phyloP scores from a whole-genome alignment of 1,140 invertebrate species.

The Pachypsylla venusta region DNA sequence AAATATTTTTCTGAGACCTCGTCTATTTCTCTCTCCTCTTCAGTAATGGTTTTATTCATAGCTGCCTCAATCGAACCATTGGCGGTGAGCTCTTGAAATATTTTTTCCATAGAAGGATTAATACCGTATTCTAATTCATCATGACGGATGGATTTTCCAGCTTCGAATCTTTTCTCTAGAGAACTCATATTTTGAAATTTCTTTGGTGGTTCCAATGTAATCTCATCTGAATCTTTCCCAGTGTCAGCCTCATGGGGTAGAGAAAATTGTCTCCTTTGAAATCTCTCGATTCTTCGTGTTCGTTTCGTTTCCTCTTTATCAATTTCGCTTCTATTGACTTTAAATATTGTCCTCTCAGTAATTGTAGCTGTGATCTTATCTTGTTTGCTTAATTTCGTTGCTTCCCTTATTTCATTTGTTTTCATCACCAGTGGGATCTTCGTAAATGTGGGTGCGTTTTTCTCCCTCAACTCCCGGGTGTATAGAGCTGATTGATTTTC shows the following conservation, averaged over 20 bases:
- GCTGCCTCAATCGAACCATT: neutral
- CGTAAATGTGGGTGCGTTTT: too few relatives aligned
- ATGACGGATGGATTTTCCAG: neutral
- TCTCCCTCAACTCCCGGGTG: too few relatives aligned
- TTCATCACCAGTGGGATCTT: too few relatives aligned
- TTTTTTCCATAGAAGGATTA: neutral
- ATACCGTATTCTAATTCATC: neutral
- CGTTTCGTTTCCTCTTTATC: neutral
- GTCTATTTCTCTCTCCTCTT: conserved; percentile 1
- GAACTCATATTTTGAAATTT: neutral
- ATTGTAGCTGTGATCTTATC: too few relatives aligned
- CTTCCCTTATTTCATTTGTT: too few relatives aligned
- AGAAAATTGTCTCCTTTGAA: neutral
- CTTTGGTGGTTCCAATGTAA: neutral
- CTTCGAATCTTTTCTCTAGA: neutral
- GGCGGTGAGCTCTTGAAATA: neutral
- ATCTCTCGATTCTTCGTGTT: neutral
- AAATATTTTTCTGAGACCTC: conserved; percentile 2
- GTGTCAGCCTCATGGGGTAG: neutral
- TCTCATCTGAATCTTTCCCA: too few relatives aligned
- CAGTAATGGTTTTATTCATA: neutral
- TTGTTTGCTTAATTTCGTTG: too few relatives aligned
- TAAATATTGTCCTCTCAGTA: too few relatives aligned
- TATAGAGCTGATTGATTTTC: too few relatives aligned
- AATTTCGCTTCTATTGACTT: too few relatives aligned